These are phyloP conservation scores for Pachycephus smyrnensis DNA, from an alignment of 2,888 invertebrate genomes.

Conservation along the genomic window DNA sequence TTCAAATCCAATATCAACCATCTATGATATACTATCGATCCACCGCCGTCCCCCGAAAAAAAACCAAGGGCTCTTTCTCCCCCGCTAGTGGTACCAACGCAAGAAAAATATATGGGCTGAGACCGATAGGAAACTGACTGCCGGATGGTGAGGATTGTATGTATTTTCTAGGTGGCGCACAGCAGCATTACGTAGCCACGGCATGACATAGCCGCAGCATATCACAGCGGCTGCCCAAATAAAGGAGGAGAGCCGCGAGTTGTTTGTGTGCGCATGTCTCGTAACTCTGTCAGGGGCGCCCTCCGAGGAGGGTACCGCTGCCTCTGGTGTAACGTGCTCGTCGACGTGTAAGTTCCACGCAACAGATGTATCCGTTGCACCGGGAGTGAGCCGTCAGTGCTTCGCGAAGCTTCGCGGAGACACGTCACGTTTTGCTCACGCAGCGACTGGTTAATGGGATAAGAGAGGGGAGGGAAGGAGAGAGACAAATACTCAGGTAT, in stretches of 20 bases:
- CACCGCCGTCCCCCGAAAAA: neutral
- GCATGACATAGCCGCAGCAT: conserved; percentile 6
- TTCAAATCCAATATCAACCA: neutral
- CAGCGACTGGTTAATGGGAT: neutral
- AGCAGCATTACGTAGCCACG: neutral
- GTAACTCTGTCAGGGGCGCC: conserved; percentile 22
- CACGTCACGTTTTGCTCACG: neutral
- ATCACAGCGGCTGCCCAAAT: conserved; percentile 20
- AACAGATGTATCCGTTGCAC: conserved; percentile 19
- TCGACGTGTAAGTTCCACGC: conserved; percentile 18
- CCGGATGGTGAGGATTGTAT: conserved; percentile 1
- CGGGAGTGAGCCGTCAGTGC: conserved; percentile 23
- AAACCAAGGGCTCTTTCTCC: neutral
- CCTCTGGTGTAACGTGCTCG: conserved; percentile 9
- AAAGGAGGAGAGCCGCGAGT: conserved; percentile 15
- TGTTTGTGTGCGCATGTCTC: conserved; percentile 25
- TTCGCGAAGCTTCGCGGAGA: neutral
- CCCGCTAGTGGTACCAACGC: neutral
- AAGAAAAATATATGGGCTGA: conserved; percentile 4
- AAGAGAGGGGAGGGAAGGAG: too few species aligned
- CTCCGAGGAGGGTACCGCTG: conserved; percentile 8
- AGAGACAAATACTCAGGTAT: neutral
- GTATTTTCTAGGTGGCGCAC: neutral
- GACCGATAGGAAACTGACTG: conserved; percentile 11
- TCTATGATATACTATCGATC: neutral